phyloP scores from a whole-genome alignment of 2,113 vertebrate genomes.

The Plecturocebus donacophilus region DNA sequence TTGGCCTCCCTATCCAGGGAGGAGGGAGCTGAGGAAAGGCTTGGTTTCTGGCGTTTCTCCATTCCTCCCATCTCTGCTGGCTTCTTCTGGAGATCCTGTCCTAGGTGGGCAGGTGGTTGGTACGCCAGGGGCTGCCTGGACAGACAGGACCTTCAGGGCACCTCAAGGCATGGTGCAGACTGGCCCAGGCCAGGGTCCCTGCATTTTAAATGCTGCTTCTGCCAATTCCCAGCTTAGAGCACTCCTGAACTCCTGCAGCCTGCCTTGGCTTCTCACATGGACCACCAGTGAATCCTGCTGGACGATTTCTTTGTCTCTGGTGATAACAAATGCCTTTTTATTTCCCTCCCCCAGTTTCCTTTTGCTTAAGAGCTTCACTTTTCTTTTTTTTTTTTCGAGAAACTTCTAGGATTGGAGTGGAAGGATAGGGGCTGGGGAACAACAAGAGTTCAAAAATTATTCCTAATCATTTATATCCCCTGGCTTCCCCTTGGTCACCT shows the following conservation, averaged over 20 bases:
- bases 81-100: background rate
- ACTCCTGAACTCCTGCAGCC: too few relatives aligned
- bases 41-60: background rate
- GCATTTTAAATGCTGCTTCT: background rate
- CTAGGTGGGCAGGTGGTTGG: background rate
- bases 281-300: background rate
- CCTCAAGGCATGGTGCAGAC: background rate
- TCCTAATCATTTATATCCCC: background rate
- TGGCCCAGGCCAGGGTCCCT: background rate
- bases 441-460: background rate
- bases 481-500: background rate
- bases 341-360: accelerated
- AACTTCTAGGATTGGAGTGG: background rate
- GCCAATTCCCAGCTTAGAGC: background rate
- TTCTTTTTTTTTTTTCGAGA: background rate
- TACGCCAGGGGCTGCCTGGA: background rate
- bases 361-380: background rate
- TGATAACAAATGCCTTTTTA: background rate
- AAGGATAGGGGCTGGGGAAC: background rate
- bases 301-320: background rate
- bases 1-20: accelerated
- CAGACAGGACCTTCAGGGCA: too few relatives aligned
- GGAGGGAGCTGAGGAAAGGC: background rate
- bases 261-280: background rate
- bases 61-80: background rate